Conservation (phyloP, 1,140 invertebrate genomes). For the Rhizoglyphus robini region DNA sequence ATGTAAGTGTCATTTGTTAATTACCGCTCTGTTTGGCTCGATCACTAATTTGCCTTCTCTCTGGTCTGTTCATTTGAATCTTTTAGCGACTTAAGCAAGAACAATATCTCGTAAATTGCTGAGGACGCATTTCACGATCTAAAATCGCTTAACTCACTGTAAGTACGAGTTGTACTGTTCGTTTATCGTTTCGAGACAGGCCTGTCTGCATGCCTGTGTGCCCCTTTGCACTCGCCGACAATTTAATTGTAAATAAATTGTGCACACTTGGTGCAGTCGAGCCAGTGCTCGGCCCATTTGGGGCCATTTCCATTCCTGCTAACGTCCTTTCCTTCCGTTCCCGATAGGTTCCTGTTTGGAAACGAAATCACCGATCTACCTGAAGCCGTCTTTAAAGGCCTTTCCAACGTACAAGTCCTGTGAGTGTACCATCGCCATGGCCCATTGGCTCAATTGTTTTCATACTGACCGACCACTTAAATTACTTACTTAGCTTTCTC, state of each 20-base stretch:
- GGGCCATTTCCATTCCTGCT: no score
- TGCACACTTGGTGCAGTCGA: no score
- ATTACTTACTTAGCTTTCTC: slow-evolving; percentile 49
- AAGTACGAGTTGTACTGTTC: slow-evolving; percentile 41
- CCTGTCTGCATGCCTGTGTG: neutral
- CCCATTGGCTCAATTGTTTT: neutral
- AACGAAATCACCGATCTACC: slow-evolving; percentile 94
- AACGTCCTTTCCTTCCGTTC: no score
- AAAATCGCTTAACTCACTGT: slow-evolving; percentile 84
- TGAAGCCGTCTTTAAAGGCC: slow-evolving; percentile 75
- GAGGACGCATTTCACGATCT: slow-evolving; percentile 79
- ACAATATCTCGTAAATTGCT: slow-evolving; percentile 81
- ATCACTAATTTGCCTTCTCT: neutral
- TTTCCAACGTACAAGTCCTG: slow-evolving; percentile 80
- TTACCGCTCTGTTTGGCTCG: no score
- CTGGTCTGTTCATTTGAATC: neutral
- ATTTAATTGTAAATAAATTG: no score
- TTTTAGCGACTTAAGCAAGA: slow-evolving; percentile 83
- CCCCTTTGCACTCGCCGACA: no score
- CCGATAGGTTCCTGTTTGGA: slow-evolving; percentile 71
- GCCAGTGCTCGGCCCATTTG: no score
- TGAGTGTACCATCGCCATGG: no score
- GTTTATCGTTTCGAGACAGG: neutral
- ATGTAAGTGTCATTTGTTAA: slow-evolving; percentile 53
- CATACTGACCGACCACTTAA: neutral